Base-by-base conservation (phyloP, 2,113 vertebrate genomes). In the Phodopus roborovskii region DNA sequence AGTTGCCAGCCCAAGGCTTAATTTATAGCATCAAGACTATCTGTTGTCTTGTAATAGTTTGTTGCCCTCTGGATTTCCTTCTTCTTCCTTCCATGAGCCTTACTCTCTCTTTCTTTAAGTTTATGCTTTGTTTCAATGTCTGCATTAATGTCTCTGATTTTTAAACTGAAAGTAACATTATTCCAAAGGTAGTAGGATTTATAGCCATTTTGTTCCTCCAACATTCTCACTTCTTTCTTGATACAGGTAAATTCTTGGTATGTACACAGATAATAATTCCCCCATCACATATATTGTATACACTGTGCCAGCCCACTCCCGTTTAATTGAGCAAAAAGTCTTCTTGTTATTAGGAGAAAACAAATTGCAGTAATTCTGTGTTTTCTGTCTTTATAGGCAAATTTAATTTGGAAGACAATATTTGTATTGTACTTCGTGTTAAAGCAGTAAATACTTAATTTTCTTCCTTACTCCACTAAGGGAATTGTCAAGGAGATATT, bases 301-400 rank as follows among this genome's bases (percentile, higher is more conserved):
- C 99, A 99, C 99, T 96, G 99, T 98, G 95, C 99, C 99, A 56
- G 99, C 99, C 99, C 99, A 99, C 97, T 99, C 99, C 88, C 99
- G 99, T 98, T 99, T 99, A 94, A 99, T 98, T 62, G 99, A 99
- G 98, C 99, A 99, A 98, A 99, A 99, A 82, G 99, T 99, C 98
- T 99, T 99, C 99, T 99, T 99, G 97, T 99, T 99, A 97, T 99
- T 99, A 3, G 99, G 99, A 96, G 99, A 96, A 62, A 42, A 42
- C 4, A 42, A 42, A 0, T 60, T 22, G 60, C 3, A 39, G 11
- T 28, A n/a, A 16, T 39, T 60, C 13, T 83, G 74, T 77, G 56
- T 58, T 60, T 39, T 7, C 42, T 83, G 7, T 1, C 0, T 5
- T 15, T 62, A 42, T 28, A 62, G 56, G 8, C 11, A 62, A 62